Conservation (phyloP, 2,888 invertebrate species). For the Sylvicola cinctus region DNA sequence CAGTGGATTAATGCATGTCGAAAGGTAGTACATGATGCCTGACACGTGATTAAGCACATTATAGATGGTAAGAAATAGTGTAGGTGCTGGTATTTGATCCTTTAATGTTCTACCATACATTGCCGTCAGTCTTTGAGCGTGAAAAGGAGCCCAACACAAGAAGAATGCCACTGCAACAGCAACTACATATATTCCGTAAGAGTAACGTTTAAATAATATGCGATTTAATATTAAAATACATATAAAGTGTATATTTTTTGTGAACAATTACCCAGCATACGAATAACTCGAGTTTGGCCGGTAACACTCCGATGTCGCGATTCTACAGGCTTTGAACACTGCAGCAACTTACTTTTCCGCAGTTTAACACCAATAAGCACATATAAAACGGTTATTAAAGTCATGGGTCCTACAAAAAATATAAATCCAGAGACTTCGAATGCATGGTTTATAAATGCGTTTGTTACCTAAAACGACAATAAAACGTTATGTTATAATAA, state of each 20-base stretch:
- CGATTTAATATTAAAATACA: not conserved
- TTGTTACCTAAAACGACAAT: conserved; percentile 17
- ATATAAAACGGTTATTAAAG: conserved; percentile 64
- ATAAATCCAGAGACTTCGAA: conserved; percentile 63
- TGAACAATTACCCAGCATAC: conserved; percentile 52
- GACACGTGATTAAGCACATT: conserved; percentile 44
- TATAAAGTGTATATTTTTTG: not conserved
- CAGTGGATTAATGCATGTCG: conserved; percentile 72
- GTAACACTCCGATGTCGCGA: conserved; percentile 5
- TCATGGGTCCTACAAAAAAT: conserved; percentile 76
- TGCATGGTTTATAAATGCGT: conserved; percentile 35
- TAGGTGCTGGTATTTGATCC: conserved; percentile 3
- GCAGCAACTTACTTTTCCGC: conserved; percentile 38
- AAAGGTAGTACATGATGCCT: conserved; percentile 68
- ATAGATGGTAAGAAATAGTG: conserved; percentile 27
- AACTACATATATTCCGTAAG: conserved; percentile 31
- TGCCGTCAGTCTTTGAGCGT: conserved; percentile 71
- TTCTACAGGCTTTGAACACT: conserved; percentile 32
- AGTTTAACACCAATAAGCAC: conserved; percentile 53
- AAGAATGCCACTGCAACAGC: conserved; percentile 69
- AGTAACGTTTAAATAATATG: not conserved
- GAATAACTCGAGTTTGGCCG: conserved; percentile 44
- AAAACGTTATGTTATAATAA: no score
- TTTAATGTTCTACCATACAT: conserved; percentile 35
- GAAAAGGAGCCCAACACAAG: conserved; percentile 82